Percentiles rank a stretch among this genome's conserved stretches.
Conservation (phyloP, 2,113 vertebrate species). For the Rhinopomastus cyanomelas region DNA sequence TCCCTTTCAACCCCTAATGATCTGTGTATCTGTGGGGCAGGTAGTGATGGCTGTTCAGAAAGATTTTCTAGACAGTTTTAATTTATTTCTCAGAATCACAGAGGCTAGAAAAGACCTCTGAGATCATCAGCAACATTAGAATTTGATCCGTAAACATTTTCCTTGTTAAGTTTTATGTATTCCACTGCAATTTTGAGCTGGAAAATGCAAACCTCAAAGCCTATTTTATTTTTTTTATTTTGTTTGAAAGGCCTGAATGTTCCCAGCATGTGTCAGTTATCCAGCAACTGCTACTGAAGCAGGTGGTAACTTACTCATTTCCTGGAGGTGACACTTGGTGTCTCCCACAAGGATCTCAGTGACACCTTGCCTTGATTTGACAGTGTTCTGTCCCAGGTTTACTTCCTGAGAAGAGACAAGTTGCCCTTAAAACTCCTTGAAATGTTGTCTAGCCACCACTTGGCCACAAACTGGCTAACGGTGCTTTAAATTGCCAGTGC, state of each 20-base stretch:
- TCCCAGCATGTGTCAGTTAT: background rate
- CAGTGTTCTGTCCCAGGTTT: background rate
- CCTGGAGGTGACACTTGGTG: background rate
- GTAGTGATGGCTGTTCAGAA: background rate
- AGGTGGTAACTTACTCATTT: background rate
- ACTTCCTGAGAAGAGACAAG: background rate
- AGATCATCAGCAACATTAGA: background rate
- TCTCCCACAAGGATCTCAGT: background rate
- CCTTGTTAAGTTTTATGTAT: background rate
- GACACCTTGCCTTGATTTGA: background rate
- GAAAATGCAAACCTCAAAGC: background rate
- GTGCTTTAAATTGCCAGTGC: background rate
- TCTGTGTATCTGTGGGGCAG: too few relatives aligned
- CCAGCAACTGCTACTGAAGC: background rate
- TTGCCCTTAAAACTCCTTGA: background rate
- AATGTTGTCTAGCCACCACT: background rate
- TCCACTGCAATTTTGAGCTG: background rate
- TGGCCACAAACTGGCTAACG: background rate
- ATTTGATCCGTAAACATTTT: background rate
- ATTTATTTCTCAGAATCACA: background rate
- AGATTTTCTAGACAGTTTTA: background rate
- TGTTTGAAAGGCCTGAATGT: background rate
- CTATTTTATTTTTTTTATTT: background rate
- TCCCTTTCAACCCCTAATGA: too few relatives aligned
- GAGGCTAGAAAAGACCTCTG: background rate